These are phyloP conservation scores for Dolichomitus sp. DNA, from an alignment of 2,888 invertebrate genomes.

Conservation along the genomic window DNA sequence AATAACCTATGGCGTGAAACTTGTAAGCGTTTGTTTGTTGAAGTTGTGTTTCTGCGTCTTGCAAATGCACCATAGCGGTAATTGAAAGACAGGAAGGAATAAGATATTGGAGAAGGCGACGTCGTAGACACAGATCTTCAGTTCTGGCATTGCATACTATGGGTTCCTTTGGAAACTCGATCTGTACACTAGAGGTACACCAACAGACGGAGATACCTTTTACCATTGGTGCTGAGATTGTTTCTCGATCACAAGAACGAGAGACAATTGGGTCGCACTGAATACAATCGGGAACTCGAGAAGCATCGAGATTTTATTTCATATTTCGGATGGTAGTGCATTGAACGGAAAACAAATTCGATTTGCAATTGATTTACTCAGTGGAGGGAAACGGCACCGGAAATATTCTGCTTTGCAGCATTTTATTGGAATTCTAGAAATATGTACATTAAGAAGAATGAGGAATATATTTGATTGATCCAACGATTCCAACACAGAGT, in stretches of 20 bases:
- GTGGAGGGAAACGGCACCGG: not conserved
- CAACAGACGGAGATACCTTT: not conserved
- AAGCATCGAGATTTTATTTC: conserved; percentile 16
- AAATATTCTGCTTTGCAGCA: not conserved
- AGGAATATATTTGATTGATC: not conserved
- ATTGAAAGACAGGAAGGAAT: conserved; percentile 22
- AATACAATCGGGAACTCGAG: conserved; percentile 13
- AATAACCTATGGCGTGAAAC: not conserved
- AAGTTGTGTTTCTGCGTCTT: not conserved
- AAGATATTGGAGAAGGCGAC: not conserved
- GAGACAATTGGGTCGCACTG: conserved; percentile 3
- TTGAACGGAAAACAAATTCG: conserved; percentile 1
- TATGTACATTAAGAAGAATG: not conserved
- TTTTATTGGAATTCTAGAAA: not conserved
- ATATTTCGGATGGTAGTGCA: not conserved
- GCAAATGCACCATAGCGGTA: conserved; percentile 9
- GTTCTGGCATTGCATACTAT: not conserved
- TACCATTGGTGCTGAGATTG: conserved; percentile 12
- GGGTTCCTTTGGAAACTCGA: conserved; percentile 19
- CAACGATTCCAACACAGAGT: not conserved
- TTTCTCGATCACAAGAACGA: conserved; percentile 13
- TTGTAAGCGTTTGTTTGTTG: not conserved
- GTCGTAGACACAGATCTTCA: conserved; percentile 5
- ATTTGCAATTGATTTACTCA: conserved; percentile 8
- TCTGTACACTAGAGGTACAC: not conserved